phyloP scores from a whole-genome alignment of 2,113 vertebrate species.

The Chaenocephalus aceratus region DNA sequence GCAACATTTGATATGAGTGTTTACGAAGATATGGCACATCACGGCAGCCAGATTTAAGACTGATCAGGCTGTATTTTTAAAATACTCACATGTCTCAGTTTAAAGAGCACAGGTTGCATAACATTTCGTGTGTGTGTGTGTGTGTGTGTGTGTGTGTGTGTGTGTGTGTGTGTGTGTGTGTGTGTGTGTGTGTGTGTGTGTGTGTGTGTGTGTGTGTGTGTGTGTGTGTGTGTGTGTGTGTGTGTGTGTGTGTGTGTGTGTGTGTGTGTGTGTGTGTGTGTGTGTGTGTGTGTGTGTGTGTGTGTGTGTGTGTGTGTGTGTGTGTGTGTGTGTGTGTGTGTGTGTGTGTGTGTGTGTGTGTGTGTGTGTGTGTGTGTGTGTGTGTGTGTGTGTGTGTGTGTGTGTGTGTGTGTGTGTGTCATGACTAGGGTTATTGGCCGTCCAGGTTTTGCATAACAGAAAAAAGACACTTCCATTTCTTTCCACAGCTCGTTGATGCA shows the following conservation, averaged over 20 bases:
- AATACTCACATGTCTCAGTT: conserved; percentile 10
- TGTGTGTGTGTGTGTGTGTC: background rate
- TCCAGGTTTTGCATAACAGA: background rate
- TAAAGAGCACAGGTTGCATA: conserved; percentile 1
- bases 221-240: too few species aligned
- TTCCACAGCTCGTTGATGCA: conserved; percentile 7
- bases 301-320: too few species aligned
- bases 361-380: too few species aligned
- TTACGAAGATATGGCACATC: background rate
- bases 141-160: too few species aligned
- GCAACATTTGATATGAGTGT: conserved; percentile 1
- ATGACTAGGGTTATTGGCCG: background rate
- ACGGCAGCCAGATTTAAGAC: background rate
- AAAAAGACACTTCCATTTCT: background rate
- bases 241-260: too few species aligned
- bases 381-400: background rate
- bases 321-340: too few species aligned
- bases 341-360: too few species aligned
- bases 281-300: too few species aligned
- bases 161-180: too few species aligned
- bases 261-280: too few species aligned
- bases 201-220: too few species aligned
- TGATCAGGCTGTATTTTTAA: background rate
- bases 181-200: too few species aligned
- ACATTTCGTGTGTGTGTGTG: background rate